These are phyloP conservation scores for Cuniculus paca DNA, from an alignment of 2,797 vertebrate species.

Conservation along the genomic window DNA sequence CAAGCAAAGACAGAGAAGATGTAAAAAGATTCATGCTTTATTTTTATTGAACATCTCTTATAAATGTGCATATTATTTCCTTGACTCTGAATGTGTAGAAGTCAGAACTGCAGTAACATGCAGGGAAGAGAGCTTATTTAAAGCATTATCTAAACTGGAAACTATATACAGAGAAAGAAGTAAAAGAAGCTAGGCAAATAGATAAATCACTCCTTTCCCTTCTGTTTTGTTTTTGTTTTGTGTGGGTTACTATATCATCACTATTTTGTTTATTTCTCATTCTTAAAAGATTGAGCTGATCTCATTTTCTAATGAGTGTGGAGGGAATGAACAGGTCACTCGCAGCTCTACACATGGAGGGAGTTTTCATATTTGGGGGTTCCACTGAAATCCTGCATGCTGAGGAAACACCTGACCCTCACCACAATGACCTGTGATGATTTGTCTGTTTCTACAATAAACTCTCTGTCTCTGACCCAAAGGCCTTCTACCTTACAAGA, in stretches of 20 bases:
- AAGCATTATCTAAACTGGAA: slow-evolving; percentile 4
- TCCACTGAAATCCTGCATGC: not conserved
- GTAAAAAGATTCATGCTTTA: not conserved
- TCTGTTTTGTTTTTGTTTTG: not conserved
- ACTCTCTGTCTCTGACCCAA: not conserved
- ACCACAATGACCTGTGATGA: not conserved
- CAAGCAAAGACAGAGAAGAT: not conserved
- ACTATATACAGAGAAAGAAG: not conserved
- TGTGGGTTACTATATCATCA: not conserved
- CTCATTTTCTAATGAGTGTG: not conserved
- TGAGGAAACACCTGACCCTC: not conserved
- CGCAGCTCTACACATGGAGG: not conserved
- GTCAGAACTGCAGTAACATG: not conserved
- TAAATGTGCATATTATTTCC: not conserved
- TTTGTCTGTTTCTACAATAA: not conserved
- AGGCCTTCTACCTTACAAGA: not conserved
- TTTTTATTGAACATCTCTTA: not conserved
- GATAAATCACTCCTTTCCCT: not conserved
- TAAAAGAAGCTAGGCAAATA: not conserved
- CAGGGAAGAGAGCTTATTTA: not conserved
- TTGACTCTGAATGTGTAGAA: not conserved
- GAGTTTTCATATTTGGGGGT: not conserved
- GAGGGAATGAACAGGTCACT: not conserved
- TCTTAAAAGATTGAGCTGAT: not conserved
- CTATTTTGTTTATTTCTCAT: not conserved